Percentiles rank a stretch among this genome's conserved stretches.
phyloP scores from a whole-genome alignment of 2,797 vertebrate genomes.

The Macrochelys suwanniensis region DNA sequence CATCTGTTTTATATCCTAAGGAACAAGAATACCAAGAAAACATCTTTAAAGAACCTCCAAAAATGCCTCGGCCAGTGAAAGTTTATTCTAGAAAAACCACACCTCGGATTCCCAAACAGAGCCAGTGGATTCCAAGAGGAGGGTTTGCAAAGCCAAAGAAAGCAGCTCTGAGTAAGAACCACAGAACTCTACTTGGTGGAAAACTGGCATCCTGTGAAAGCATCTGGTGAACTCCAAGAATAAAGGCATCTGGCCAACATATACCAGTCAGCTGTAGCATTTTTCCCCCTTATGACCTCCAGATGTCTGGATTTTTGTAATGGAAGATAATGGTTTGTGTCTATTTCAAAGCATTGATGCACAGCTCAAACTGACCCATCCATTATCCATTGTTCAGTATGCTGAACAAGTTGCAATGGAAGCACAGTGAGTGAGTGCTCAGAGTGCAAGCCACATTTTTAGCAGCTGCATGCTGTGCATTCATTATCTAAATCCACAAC shows the following conservation, averaged over 20 bases:
- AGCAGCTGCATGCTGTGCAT: background rate
- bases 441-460: background rate
- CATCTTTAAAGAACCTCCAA: conserved; percentile 82
- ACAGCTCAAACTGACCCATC: conserved; percentile 7
- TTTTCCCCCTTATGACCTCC: conserved; percentile 59
- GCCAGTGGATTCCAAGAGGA: conserved; percentile 72
- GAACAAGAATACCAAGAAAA: conserved; percentile 88
- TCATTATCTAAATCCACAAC: background rate
- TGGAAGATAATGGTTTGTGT: conserved; percentile 48
- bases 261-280: conserved; percentile 68
- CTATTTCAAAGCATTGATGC: conserved; percentile 13
- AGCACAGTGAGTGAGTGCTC: background rate
- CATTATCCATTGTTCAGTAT: background rate
- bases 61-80: conserved; percentile 76
- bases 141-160: conserved; percentile 80
- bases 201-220: conserved; percentile 79
- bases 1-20: conserved; percentile 80
- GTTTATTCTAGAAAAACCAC: conserved; percentile 80
- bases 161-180: conserved; percentile 85
- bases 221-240: conserved; percentile 64
- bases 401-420: background rate
- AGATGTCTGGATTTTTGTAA: conserved; percentile 66
- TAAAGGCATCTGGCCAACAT: conserved; percentile 51
- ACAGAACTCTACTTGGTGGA: conserved; percentile 72
- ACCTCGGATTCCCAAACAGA: conserved; percentile 65